Conservation (phyloP, 2,113 vertebrate genomes). For the Callocephalon fimbriatum region DNA sequence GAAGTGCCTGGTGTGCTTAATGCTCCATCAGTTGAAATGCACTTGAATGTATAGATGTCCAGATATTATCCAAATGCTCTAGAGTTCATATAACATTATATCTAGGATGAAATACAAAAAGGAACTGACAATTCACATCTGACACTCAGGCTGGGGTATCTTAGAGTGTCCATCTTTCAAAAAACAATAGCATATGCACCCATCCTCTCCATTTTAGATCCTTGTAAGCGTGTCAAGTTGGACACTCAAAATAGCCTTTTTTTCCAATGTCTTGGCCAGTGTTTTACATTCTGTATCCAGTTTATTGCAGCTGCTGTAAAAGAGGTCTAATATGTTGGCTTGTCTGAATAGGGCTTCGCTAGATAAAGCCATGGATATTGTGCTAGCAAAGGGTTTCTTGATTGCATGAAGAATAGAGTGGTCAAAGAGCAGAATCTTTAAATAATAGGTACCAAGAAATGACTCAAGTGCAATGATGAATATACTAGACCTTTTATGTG, state of each 20-base stretch:
- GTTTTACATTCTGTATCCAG: not conserved
- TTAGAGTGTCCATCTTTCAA: not conserved
- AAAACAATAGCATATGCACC: not conserved
- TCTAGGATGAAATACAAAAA: not conserved
- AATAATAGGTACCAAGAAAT: conserved; percentile 38
- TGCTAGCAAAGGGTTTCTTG: conserved; percentile 30
- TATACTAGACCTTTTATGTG: not conserved
- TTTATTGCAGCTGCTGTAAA: conserved; percentile 56
- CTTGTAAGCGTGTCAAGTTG: not conserved
- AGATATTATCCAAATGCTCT: not conserved
- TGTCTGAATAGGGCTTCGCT: conserved; percentile 27
- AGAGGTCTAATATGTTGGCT: conserved; percentile 35
- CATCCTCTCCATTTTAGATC: not conserved
- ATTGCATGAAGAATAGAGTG: conserved; percentile 14
- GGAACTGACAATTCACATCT: not conserved
- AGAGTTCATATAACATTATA: not conserved
- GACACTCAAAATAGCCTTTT: not conserved
- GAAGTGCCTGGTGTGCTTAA: not conserved
- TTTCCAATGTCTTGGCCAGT: not conserved
- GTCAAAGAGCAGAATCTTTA: conserved; percentile 4
- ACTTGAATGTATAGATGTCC: not conserved
- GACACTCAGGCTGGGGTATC: not conserved
- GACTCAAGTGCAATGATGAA: not conserved
- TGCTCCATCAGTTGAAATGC: not conserved
- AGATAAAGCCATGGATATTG: conserved; percentile 33